Evolutionary conservation across 2,797 vertebrate genomes (phyloP).

Genomic region (Orestias chungarensis): DNA sequence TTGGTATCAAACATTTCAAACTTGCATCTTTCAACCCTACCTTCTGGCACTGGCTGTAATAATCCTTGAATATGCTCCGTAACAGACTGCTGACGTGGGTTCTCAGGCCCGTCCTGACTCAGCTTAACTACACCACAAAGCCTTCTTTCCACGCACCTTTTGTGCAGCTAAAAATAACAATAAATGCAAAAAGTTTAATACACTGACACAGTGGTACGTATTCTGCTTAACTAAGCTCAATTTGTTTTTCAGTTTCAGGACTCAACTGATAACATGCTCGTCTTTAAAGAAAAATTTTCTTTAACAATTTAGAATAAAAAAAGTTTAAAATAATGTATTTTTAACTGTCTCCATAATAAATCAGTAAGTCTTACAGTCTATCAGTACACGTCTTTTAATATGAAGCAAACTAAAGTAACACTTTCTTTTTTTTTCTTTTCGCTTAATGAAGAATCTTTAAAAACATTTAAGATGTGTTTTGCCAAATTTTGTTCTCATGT

Average conservation of each 20-base stretch:
- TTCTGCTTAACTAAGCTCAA: background rate
- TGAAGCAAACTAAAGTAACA: background rate
- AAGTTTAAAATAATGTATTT: background rate
- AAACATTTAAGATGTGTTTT: background rate
- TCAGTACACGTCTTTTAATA: background rate
- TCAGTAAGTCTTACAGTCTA: background rate
- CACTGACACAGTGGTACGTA: background rate
- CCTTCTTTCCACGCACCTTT: constrained; percentile 13
- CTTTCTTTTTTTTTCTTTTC: background rate
- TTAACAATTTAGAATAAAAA: background rate
- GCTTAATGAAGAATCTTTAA: too few species aligned
- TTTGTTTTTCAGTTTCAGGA: background rate
- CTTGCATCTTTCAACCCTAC: constrained; percentile 18
- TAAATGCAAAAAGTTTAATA: constrained; percentile 16
- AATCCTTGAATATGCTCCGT: constrained; percentile 27
- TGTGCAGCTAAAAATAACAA: constrained; percentile 47
- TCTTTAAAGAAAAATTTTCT: background rate
- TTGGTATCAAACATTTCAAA: background rate
- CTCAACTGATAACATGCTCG: background rate
- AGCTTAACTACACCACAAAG: constrained; percentile 38
- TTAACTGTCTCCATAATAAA: background rate
- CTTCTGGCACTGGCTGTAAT: background rate
- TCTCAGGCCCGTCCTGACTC: constrained; percentile 50
- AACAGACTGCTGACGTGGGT: constrained; percentile 50
- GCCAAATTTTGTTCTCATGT: too few species aligned